phyloP scores from a whole-genome alignment of 2,888 invertebrate genomes.

The Ophion ellenae region DNA sequence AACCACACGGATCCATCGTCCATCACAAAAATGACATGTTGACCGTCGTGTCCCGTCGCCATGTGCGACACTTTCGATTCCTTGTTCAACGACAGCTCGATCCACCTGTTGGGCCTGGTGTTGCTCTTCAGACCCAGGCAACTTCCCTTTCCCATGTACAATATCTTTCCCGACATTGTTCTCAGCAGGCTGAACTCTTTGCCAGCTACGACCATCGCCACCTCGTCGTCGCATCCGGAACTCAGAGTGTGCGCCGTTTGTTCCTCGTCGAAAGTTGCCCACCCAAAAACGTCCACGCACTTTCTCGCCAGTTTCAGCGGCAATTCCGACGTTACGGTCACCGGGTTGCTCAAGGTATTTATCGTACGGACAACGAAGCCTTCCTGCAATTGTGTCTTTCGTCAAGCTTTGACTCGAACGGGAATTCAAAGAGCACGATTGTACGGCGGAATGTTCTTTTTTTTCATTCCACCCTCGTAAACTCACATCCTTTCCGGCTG shows the following conservation, averaged over 20 bases:
- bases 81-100: constrained; percentile 88
- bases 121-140: constrained; percentile 92
- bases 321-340: constrained; percentile 85
- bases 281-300: constrained; percentile 91
- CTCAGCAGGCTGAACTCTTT: constrained; percentile 95
- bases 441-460: not conserved
- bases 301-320: constrained; percentile 91
- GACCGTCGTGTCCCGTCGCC: constrained; percentile 96
- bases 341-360: constrained; percentile 87
- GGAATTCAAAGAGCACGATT: not conserved
- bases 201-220: constrained; percentile 91
- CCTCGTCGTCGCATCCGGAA: constrained; percentile 90
- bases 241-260: constrained; percentile 83
- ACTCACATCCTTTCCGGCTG: constrained; percentile 91
- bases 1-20: constrained; percentile 97
- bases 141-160: constrained; percentile 94
- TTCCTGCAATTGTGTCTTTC: constrained; percentile 86
- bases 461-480: not conserved
- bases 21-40: constrained; percentile 95
- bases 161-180: constrained; percentile 93
- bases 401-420: not conserved
- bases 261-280: constrained; percentile 90
- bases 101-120: constrained; percentile 86
- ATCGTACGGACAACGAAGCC: constrained; percentile 91
- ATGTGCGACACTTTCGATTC: constrained; percentile 90